Evolutionary conservation across 2,888 invertebrate genomes (phyloP).

Genomic region (Standfussiana lucernea): DNA sequence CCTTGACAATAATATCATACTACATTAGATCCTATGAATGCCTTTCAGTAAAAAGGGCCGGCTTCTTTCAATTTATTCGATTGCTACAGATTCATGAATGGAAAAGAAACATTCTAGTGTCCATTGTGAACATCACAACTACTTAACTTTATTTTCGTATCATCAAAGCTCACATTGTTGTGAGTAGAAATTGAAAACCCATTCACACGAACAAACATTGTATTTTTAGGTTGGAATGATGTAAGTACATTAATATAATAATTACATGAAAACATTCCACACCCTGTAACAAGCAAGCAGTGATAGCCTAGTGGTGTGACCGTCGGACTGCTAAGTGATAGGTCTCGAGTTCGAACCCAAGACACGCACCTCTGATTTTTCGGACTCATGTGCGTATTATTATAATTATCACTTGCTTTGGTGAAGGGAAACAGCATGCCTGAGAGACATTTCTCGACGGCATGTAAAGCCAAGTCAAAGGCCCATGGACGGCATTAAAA

Average conservation of each 20-base stretch:
- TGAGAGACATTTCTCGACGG: too few species aligned
- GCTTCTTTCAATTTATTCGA: slow-evolving; percentile 22
- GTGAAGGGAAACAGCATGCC: too few species aligned
- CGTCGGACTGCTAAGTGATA: too few species aligned
- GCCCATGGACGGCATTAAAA: too few species aligned
- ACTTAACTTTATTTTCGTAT: slow-evolving; percentile 19
- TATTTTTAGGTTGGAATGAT: slow-evolving; percentile 23
- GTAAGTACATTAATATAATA: background rate
- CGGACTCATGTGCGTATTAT: too few species aligned
- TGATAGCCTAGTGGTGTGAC: too few species aligned
- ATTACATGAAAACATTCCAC: slow-evolving; percentile 10
- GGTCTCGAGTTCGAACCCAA: too few species aligned
- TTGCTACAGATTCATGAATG: slow-evolving; percentile 25
- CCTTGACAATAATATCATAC: slow-evolving; percentile 12
- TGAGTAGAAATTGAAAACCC: background rate
- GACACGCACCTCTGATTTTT: too few species aligned
- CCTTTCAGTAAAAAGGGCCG: slow-evolving; percentile 9
- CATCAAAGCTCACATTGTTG: slow-evolving; percentile 21
- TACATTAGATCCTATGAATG: background rate
- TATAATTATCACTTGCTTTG: too few species aligned
- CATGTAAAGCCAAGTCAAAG: too few species aligned
- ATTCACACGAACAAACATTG: background rate
- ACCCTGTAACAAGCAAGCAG: background rate
- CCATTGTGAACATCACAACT: slow-evolving; percentile 12
- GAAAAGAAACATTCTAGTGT: slow-evolving; percentile 3